Base-by-base conservation (phyloP, 2,113 vertebrate species). In the Eonycteris spelaea region DNA sequence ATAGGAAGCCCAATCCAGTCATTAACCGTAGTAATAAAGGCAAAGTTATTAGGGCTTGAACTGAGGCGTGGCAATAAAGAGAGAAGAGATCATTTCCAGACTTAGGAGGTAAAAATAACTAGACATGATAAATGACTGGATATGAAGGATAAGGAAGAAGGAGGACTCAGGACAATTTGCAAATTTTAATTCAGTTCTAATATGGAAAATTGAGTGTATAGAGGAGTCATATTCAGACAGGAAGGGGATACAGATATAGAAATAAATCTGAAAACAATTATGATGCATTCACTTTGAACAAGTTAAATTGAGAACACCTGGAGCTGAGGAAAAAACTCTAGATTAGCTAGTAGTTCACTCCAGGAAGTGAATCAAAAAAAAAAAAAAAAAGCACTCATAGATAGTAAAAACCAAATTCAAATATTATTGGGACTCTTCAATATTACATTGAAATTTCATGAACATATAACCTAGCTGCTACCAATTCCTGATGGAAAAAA, bases 381-480 rank as follows among this genome's bases (percentile, higher is more conserved):
- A 33, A 24, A 55, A 26, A 35, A 14, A 18, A 43, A 22, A 19
- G n/a, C 28, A 43, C 28, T 68, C 10, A 48, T 51, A 73, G 28
- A 55, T 1, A 16, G 35, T 78, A 59, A 80, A 84, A 48, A 48
- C 6, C 5, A 55, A 82, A 77, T 80, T 21, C 57, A 26, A 85
- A 57, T 88, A 24, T 61, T 80, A 90, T 0, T 45, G 13, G 53
- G 45, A 93, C 19, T 96, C 38, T 79, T 86, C 22, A 91, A 91
- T 7, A 67, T 80, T 86, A n/a, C n/a, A 97, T 90, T 95, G 67
- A 73, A 45, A 88, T 45, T 78, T 83, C 61, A 89, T 35, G 22
- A 91, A 95, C 35, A 97, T 3, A 55, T 78, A 63, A 93, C 53
- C 68, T 84, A 93, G 33, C 24, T 79, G n/a, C 14, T 84, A 96